A percentile compares a stretch with the other conserved stretches of the same genome.
Conservation (phyloP, 1,140 invertebrate species). For the Neocloeon triangulifer region DNA sequence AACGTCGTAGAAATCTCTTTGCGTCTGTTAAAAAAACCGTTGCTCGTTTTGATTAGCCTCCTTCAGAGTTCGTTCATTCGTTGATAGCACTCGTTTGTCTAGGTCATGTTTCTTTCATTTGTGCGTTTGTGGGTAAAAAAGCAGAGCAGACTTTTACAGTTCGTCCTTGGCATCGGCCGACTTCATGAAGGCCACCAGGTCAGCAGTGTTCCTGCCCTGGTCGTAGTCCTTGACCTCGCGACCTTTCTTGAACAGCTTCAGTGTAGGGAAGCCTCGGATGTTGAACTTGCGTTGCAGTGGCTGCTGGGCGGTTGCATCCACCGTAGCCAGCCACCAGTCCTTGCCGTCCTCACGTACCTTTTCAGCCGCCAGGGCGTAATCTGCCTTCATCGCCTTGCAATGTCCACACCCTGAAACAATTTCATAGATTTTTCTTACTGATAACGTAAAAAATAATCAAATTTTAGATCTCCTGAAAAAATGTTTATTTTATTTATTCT, state of each 20-base stretch:
- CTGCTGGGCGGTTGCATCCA: conserved; percentile 15
- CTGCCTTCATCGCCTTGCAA: conserved; percentile 31
- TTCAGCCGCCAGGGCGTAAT: conserved; percentile 24
- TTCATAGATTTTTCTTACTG: no score
- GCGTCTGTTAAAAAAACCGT: no score
- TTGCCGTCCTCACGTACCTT: conserved; percentile 21
- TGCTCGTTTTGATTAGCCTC: no score
- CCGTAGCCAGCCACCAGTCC: conserved; percentile 13
- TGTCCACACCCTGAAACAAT: conserved; percentile 28
- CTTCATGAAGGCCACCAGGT: conserved; percentile 26
- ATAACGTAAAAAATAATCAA: no score
- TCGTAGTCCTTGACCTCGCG: conserved; percentile 19
- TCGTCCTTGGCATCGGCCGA: conserved; percentile 12
- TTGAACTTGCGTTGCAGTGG: conserved; percentile 10
- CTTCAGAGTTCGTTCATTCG: no score
- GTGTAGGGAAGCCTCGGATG: conserved; percentile 15
- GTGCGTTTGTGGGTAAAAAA: no score
- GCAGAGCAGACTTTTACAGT: no score
- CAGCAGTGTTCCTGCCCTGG: conserved; percentile 16
- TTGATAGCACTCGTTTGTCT: no score
- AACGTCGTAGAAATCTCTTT: no score
- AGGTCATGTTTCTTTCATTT: no score
- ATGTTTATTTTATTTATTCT: no score
- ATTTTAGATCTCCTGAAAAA: no score
- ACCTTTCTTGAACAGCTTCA: conserved; percentile 20